phyloP scores from a whole-genome alignment of 2,113 vertebrate species.

The Leptobrachium leishanense region DNA sequence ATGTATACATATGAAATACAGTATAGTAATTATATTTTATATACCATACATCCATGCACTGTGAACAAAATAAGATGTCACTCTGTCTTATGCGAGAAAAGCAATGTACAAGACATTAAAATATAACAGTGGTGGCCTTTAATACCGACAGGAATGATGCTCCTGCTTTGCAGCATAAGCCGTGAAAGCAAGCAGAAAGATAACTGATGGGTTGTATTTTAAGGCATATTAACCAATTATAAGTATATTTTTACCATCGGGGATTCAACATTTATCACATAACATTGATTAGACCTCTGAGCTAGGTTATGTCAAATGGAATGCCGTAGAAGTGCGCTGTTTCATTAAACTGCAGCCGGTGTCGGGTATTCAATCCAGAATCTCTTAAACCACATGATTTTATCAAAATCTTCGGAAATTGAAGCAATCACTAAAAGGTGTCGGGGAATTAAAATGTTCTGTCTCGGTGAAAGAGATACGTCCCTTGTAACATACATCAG shows the following conservation, averaged over 20 bases:
- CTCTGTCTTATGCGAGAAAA: too few species aligned
- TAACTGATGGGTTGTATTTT: slow-evolving; percentile 97
- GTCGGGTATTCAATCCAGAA: slow-evolving; percentile 75
- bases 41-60: too few species aligned
- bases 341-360: slow-evolving; percentile 78
- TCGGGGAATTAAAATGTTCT: slow-evolving; percentile 91
- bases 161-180: slow-evolving; percentile 56
- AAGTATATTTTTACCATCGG: slow-evolving; percentile 91
- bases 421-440: slow-evolving; percentile 92
- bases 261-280: slow-evolving; percentile 82
- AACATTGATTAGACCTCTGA: slow-evolving; percentile 78
- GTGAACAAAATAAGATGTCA: too few species aligned
- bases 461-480: slow-evolving; percentile 82
- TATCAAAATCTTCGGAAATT: slow-evolving; percentile 94
- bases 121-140: too few species aligned
- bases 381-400: slow-evolving; percentile 82
- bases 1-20: too few species aligned
- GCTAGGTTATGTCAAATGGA: slow-evolving; percentile 79
- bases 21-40: too few species aligned
- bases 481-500: slow-evolving; percentile 86
- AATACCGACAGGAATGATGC: slow-evolving; percentile 42
- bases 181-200: slow-evolving; percentile 66
- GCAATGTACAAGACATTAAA: too few species aligned
- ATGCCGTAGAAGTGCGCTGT: slow-evolving; percentile 70
- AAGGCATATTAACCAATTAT: slow-evolving; percentile 99